Percentiles rank a stretch among this genome's conserved stretches.
Conservation (phyloP, 2,113 vertebrate genomes). For the Potamarius usumacintae region DNA sequence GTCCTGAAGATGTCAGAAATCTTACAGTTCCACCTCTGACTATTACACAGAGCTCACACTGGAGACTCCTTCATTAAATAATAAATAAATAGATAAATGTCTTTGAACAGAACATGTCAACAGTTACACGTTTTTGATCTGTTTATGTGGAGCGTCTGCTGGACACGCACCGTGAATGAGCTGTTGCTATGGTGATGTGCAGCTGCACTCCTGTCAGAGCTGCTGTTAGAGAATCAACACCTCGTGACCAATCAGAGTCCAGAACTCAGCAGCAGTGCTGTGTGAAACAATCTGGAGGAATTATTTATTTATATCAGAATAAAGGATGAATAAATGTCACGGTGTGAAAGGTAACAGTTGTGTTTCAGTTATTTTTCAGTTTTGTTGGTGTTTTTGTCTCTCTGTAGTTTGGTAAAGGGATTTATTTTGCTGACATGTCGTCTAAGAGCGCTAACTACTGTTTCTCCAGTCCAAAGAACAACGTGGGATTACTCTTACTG, state of each 20-base stretch:
- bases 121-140: background rate
- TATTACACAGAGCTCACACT: background rate
- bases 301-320: background rate
- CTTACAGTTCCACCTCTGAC: background rate
- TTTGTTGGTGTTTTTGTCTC: background rate
- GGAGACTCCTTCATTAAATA: background rate
- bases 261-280: background rate
- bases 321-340: background rate
- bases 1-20: background rate
- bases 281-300: background rate
- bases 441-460: slow-evolving; percentile 94
- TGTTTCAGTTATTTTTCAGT: background rate
- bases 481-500: slow-evolving; percentile 79
- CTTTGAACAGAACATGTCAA: too few relatives aligned
- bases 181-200: background rate
- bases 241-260: background rate
- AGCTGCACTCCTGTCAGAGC: too few relatives aligned
- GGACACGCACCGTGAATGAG: background rate
- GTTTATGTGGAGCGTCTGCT: background rate
- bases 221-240: too few relatives aligned
- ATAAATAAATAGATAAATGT: too few relatives aligned
- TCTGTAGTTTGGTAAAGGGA: slow-evolving; percentile 87
- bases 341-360: background rate
- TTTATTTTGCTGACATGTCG: slow-evolving; percentile 93
- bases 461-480: slow-evolving; percentile 75